Evolutionary conservation across 2,888 invertebrate species (phyloP).

Genomic region (Habroteleia sp.): DNA sequence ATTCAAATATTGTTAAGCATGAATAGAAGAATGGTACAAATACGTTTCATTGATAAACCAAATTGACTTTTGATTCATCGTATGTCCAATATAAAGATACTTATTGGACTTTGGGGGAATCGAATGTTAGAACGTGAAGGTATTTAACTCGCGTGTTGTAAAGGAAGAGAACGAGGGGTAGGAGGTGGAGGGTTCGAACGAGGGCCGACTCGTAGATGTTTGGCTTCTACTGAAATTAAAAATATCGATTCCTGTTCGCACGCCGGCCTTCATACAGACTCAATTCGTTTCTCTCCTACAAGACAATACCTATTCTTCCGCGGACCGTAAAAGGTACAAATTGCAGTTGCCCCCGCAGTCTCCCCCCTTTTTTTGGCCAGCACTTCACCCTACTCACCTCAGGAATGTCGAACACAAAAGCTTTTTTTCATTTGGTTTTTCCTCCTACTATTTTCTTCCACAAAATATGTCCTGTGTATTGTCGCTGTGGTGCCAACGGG

Average conservation of each 20-base stretch:
- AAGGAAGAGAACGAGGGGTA: constrained; percentile 14
- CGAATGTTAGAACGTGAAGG: constrained; percentile 44
- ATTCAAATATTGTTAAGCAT: constrained; percentile 37
- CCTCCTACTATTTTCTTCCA: constrained; percentile 57
- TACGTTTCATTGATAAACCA: constrained; percentile 46
- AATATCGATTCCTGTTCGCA: constrained; percentile 80
- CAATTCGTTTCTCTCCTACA: constrained; percentile 80
- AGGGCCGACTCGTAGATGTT: constrained; percentile 74
- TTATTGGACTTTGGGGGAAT: constrained; percentile 49
- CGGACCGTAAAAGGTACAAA: constrained; percentile 81
- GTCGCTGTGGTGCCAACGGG: constrained; percentile 44
- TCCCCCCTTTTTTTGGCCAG: constrained; percentile 45
- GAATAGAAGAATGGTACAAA: constrained; percentile 39
- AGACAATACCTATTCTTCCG: constrained; percentile 80
- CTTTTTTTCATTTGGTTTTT: constrained; percentile 81
- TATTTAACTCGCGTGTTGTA: constrained; percentile 56
- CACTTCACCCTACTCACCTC: constrained; percentile 62
- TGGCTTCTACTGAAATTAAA: constrained; percentile 81
- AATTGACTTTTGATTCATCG: constrained; percentile 58
- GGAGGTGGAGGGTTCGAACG: constrained; percentile 23
- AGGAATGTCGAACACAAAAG: constrained; percentile 79
- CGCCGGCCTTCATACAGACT: constrained; percentile 78
- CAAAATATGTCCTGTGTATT: constrained; percentile 58
- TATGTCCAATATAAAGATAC: constrained; percentile 53
- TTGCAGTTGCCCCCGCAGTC: constrained; percentile 76